Base-by-base conservation (phyloP, 2,888 invertebrate species). In the Drosophila gaucha region DNA sequence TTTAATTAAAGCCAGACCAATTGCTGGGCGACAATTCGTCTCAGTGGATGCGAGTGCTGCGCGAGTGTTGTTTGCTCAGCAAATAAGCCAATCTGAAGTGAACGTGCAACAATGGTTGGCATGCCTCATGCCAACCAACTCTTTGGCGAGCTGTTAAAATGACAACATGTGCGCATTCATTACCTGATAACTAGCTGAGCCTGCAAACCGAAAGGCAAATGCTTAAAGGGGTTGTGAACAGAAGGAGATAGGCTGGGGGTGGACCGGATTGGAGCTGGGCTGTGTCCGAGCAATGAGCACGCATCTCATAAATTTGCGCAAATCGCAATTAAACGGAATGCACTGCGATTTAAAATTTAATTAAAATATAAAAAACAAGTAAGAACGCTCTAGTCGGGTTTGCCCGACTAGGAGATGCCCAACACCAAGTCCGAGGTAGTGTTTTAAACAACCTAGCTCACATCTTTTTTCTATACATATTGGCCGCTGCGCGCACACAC, bases 91-190 rank as follows among this genome's bases (percentile, higher is more conserved):
- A 22, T 38, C 52, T 20, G 18, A n/a, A 2, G 12, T 8, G 39
- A 47, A 80, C 79, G 79, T 80, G 79, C 64, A 54, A 60, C 79
- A 74, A 80, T 51, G 50, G 28, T 20, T n/a, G n/a, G 36, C 50
- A 30, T 51, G 51, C 49, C 49, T 28, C 74, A 73, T 54, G 69
- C 70, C 80, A n/a, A 49, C 10, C 55, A 79, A 70, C 70, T 65
- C 67, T 64, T 76, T 79, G 35, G 44, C 63, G 14, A 35, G 39
- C 43, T 46, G 63, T 82, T 59, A 67, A 82, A 82, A 80, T 80
- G 62, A 55, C 85, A 80, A 64, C 80, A 80, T 80, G 80, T 80
- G 82, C 82, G 46, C 31, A 8, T 56, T 56, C 49, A 64, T 64
- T 51, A 39, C 65, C 50, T 16, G 44, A 3, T 43, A 36, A 39